Conservation (phyloP, 2,797 vertebrate species). For the Ataeniobius toweri region DNA sequence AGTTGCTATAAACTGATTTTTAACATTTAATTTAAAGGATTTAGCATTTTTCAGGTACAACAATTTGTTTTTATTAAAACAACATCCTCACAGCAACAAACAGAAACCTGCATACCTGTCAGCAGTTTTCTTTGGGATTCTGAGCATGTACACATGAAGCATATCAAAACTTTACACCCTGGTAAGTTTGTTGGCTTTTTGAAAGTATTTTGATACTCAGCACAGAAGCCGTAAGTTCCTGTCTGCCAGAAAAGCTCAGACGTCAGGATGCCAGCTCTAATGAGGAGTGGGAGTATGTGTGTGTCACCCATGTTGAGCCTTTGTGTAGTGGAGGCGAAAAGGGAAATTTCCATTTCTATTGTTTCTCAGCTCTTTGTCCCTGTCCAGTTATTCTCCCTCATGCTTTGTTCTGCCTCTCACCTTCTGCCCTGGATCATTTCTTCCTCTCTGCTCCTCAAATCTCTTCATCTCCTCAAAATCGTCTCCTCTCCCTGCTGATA, state of each 20-base stretch:
- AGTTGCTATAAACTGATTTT: background rate
- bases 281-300: conserved; percentile 52
- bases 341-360: conserved; percentile 62
- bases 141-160: conserved; percentile 3
- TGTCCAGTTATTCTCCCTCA: conserved; percentile 37
- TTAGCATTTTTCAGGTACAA: background rate
- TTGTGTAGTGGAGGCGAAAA: conserved; percentile 40
- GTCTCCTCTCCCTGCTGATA: background rate
- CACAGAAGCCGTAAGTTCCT: background rate
- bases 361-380: conserved; percentile 45
- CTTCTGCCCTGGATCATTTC: conserved; percentile 21
- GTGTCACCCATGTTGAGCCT: conserved; percentile 49
- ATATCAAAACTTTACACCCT: conserved; percentile 15
- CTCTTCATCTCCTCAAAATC: background rate
- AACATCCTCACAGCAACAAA: conserved; percentile 7
- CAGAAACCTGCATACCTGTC: conserved; percentile 9
- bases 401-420: conserved; percentile 35
- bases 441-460: conserved; percentile 7
- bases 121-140: background rate
- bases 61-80: conserved; percentile 17
- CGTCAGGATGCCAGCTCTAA: conserved; percentile 39
- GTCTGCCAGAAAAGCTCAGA: conserved; percentile 22
- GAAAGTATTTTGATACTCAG: conserved; percentile 17
- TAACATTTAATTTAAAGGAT: background rate
- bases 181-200: conserved; percentile 13